Percentiles rank a stretch among this genome's conserved stretches.
phyloP scores from a whole-genome alignment of 2,797 vertebrate genomes.

The Lacerta viridis region DNA sequence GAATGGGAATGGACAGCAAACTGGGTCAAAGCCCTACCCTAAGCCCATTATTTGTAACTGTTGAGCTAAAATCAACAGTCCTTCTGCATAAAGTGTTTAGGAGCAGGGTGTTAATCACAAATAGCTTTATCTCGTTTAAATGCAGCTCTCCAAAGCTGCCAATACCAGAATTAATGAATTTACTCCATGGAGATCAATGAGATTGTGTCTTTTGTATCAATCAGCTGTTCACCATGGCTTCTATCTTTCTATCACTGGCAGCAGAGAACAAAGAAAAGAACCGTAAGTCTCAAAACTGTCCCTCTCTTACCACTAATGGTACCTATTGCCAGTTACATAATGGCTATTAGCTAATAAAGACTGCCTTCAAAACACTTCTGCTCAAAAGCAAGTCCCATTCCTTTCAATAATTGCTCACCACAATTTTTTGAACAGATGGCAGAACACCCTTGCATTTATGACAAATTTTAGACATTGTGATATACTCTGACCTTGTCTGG shows the following conservation, averaged over 20 bases:
- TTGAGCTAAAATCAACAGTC: not conserved
- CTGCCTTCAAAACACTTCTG: not conserved
- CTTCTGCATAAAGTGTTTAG: not conserved
- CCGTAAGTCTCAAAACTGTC: not conserved
- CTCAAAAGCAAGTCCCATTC: not conserved
- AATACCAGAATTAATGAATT: not conserved
- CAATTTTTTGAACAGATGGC: not conserved
- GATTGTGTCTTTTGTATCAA: not conserved
- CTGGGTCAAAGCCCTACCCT: not conserved
- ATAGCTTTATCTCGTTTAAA: slow-evolving; percentile 1
- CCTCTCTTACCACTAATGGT: not conserved
- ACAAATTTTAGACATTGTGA: not conserved
- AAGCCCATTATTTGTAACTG: not conserved
- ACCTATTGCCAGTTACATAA: not conserved
- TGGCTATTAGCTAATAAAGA: not conserved
- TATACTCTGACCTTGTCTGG: too few species aligned
- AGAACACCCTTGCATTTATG: not conserved
- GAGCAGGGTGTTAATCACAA: not conserved
- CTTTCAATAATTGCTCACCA: not conserved
- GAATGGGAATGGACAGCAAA: not conserved
- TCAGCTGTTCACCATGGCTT: not conserved
- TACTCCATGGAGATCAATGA: not conserved
- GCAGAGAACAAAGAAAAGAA: too few species aligned
- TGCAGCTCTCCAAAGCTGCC: not conserved
- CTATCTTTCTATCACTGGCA: not conserved